Evolutionary conservation across 2,888 invertebrate genomes (phyloP), one percentile per base, ranked within the genome.

Genomic region (Punctoribates punctum): DNA sequence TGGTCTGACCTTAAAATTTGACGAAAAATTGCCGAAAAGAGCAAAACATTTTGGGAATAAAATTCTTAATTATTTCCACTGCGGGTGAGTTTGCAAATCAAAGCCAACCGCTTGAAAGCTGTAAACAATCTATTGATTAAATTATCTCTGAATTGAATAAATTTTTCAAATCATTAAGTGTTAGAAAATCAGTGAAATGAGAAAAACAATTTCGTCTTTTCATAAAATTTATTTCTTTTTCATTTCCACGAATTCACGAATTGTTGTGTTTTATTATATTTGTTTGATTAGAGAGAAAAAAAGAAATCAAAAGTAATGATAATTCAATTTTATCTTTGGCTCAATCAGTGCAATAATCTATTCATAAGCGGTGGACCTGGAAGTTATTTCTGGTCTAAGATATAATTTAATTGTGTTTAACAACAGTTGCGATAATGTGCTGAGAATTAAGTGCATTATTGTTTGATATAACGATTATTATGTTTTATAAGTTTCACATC

Each of bases 361-460:
- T 48, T 48, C 48, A 48, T 48, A 48, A 8, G 15, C n/a, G 20
- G 54, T 54, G n/a, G 54, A 54, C 54, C 54, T 54, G 54, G 54
- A 54, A 54, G 54, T 54, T 54, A 54, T 54, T 54, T 54, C 54
- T 54, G 54, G 54, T n/a, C 54, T 54, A n/a, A 54, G 20, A 54
- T 54, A 54, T 54, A 54, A 54, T 54, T 54, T 54, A 54, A 54
- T 54, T 54, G 54, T 54, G 15, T 54, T 54, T 54, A 54, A 54
- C 20, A 54, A 54, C 54, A 20, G n/a, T 54, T 54, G 8, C 20
- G 15, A 54, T 8, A 54, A 54, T 20, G 20, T 20, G 20, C 5
- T 54, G 34, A 8, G 8, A 34, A 34, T 34, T 34, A 34, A 34
- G 34, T 34, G 34, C 34, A 54, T 20, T 8, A n/a, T 54, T 54